phyloP scores from a whole-genome alignment of 2,797 vertebrate species.

The Alfaro cultratus region DNA sequence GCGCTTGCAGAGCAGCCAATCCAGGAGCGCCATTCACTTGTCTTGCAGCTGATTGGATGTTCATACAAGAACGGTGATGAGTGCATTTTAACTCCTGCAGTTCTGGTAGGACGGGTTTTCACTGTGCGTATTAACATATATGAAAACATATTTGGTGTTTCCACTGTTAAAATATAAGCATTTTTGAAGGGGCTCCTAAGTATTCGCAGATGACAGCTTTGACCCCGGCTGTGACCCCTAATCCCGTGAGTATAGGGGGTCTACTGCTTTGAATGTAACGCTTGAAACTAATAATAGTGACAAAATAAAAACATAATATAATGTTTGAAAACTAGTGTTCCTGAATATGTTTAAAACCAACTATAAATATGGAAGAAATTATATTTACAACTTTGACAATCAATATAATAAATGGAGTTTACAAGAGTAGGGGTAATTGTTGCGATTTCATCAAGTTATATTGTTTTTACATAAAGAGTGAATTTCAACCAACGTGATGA shows the following conservation, averaged over 20 bases:
- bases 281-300: too few species aligned
- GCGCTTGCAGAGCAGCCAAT: neutral
- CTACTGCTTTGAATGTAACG: too few species aligned
- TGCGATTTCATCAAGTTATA: neutral
- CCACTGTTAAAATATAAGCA: neutral
- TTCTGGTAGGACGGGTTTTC: neutral
- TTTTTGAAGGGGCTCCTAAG: neutral
- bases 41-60: neutral
- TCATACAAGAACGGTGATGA: neutral
- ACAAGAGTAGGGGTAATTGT: neutral
- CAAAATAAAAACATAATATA: neutral
- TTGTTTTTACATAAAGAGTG: neutral
- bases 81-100: neutral
- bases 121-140: neutral
- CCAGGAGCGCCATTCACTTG: neutral
- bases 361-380: neutral
- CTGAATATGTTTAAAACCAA: neutral
- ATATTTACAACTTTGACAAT: neutral
- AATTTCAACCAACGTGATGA: neutral
- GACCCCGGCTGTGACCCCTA: neutral
- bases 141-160: neutral
- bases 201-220: neutral
- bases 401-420: neutral
- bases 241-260: neutral
- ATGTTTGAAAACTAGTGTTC: neutral